Percentiles rank a stretch among this genome's conserved stretches.
phyloP scores from a whole-genome alignment of 2,797 vertebrate species.

The Scolopax rusticola region DNA sequence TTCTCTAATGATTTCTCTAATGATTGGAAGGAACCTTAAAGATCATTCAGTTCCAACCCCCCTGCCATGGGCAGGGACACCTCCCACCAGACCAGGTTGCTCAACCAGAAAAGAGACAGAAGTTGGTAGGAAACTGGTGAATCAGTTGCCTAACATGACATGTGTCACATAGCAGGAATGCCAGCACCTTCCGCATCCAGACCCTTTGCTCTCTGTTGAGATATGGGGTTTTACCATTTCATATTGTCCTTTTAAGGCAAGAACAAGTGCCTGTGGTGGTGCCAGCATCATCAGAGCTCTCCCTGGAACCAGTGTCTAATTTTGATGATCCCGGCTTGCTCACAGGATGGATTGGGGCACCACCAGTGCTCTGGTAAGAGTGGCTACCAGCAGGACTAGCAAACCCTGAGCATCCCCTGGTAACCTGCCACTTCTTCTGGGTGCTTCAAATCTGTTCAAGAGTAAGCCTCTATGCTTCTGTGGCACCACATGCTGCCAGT shows the following conservation, averaged over 20 bases:
- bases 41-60: too few species aligned
- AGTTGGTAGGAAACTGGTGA: slow-evolving; percentile 8
- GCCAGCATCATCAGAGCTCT: neutral
- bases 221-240: neutral
- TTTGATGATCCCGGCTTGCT: neutral
- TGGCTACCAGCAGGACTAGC: neutral
- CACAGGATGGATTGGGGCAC: neutral
- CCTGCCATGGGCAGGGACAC: too few species aligned
- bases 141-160: neutral
- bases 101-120: slow-evolving; percentile 21
- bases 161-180: slow-evolving; percentile 55
- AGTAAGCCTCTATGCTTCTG: neutral
- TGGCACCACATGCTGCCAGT: neutral
- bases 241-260: neutral
- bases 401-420: neutral
- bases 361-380: neutral
- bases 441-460: neutral
- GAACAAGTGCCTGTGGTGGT: neutral
- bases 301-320: neutral
- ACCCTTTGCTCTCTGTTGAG: neutral
- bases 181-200: neutral
- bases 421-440: rapidly evolving
- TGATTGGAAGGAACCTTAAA: too few species aligned
- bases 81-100: too few species aligned
- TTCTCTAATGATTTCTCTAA: too few species aligned